Conservation (phyloP, 2,113 vertebrate genomes). For the Columba livia region DNA sequence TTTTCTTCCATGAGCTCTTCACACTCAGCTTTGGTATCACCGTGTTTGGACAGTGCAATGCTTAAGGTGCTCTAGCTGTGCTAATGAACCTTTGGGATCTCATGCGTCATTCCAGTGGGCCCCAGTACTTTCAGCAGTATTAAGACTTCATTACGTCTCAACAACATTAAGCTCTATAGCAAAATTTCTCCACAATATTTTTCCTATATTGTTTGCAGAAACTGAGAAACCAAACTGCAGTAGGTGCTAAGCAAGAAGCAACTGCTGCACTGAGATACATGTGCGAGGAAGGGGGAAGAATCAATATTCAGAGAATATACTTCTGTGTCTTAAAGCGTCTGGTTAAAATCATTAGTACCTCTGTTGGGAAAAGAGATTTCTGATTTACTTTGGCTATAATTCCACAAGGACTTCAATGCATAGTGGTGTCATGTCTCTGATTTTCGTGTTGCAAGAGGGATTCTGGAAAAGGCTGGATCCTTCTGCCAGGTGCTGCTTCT, state of each 20-base stretch:
- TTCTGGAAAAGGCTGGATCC: not conserved
- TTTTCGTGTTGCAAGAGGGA: not conserved
- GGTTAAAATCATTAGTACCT: not conserved
- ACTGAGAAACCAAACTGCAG: no score
- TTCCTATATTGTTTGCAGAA: no score
- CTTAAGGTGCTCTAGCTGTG: not conserved
- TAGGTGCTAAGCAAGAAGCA: no score
- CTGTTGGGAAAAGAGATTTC: not conserved
- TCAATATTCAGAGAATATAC: not conserved
- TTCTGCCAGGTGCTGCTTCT: not conserved
- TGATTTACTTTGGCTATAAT: not conserved
- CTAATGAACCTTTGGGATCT: not conserved
- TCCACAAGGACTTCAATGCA: not conserved
- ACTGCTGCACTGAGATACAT: accelerated
- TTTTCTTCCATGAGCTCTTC: not conserved
- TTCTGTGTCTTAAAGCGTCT: not conserved
- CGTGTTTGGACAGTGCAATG: not conserved
- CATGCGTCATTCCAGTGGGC: accelerated
- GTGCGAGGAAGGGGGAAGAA: not conserved
- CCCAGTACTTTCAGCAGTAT: no score
- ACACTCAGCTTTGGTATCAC: accelerated
- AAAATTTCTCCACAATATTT: no score
- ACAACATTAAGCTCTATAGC: no score
- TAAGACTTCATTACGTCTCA: no score
- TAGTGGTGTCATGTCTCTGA: not conserved